Evolutionary conservation across 2,888 invertebrate genomes (phyloP).

Genomic region (Megamerina dolium): DNA sequence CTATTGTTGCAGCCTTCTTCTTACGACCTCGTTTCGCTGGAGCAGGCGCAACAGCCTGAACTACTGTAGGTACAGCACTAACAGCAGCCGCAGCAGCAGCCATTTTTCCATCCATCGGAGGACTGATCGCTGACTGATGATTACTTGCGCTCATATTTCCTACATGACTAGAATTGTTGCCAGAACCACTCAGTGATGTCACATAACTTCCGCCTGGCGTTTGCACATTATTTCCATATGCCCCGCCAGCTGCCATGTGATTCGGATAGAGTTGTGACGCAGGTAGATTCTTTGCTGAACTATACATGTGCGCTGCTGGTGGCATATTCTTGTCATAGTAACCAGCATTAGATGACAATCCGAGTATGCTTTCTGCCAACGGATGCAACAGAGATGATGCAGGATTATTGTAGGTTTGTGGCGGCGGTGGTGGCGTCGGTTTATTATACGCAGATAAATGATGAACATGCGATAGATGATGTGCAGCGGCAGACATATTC

Average conservation of each 20-base stretch:
- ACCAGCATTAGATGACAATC: slow-evolving; percentile 30
- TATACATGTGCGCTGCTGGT: slow-evolving; percentile 58
- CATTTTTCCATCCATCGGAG: slow-evolving; percentile 9
- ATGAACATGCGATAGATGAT: slow-evolving; percentile 41
- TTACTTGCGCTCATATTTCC: too few relatives aligned
- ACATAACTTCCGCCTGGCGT: slow-evolving; percentile 11
- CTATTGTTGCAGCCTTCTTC: slow-evolving; percentile 37
- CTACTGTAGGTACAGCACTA: neutral
- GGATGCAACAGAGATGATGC: slow-evolving; percentile 36
- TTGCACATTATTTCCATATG: slow-evolving; percentile 28
- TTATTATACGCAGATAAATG: slow-evolving; percentile 44
- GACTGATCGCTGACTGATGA: too few relatives aligned
- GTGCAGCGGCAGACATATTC: slow-evolving; percentile 26
- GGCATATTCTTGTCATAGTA: slow-evolving; percentile 58
- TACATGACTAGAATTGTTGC: too few relatives aligned
- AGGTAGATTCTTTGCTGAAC: slow-evolving; percentile 39
- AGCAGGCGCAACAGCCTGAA: slow-evolving; percentile 17
- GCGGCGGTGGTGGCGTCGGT: slow-evolving; percentile 36
- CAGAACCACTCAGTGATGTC: neutral
- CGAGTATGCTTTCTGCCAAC: slow-evolving; percentile 40
- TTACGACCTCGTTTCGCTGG: slow-evolving; percentile 41
- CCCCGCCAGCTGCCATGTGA: neutral
- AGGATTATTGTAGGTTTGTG: slow-evolving; percentile 42
- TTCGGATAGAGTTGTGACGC: slow-evolving; percentile 25
- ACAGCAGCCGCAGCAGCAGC: slow-evolving; percentile 5